These are phyloP conservation scores for Oreochromis spilurus DNA, from an alignment of 2,113 vertebrate genomes.

Conservation along the genomic window DNA sequence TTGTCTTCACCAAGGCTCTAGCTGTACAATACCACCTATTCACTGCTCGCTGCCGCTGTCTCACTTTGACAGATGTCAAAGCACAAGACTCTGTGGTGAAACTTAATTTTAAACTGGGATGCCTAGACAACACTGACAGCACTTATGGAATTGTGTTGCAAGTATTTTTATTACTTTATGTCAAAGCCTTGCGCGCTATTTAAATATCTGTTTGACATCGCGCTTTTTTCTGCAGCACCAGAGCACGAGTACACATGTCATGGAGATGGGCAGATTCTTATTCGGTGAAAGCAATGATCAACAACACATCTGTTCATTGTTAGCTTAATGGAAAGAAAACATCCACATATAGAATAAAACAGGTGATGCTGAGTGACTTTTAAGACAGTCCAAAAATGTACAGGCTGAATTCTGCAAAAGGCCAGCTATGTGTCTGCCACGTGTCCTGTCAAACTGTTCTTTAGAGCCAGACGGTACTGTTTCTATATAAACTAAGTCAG, in stretches of 20 bases:
- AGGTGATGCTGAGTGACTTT: neutral
- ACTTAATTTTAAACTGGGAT: neutral
- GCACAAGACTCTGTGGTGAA: neutral
- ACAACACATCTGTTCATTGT: slow-evolving; percentile 3
- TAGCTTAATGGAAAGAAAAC: neutral
- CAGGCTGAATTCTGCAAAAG: neutral
- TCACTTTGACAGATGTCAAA: slow-evolving; percentile 1
- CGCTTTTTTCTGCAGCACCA: neutral
- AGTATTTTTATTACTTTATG: neutral
- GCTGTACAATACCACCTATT: slow-evolving; percentile 27
- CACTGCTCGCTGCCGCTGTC: slow-evolving; percentile 2
- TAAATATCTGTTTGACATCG: neutral
- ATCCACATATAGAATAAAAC: neutral
- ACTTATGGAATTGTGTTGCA: neutral
- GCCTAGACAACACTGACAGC: neutral
- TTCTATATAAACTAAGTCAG: slow-evolving; percentile 5
- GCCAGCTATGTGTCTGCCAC: neutral
- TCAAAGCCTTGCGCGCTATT: neutral
- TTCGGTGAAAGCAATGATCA: neutral
- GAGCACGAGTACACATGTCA: neutral
- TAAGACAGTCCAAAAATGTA: neutral
- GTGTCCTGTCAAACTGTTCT: slow-evolving; percentile 4
- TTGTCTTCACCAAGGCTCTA: slow-evolving; percentile 23
- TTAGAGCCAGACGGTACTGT: neutral
- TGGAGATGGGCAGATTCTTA: neutral